Evolutionary conservation across 1,140 invertebrate species (phyloP).

Genomic region (Zaprionus lachaisei): DNA sequence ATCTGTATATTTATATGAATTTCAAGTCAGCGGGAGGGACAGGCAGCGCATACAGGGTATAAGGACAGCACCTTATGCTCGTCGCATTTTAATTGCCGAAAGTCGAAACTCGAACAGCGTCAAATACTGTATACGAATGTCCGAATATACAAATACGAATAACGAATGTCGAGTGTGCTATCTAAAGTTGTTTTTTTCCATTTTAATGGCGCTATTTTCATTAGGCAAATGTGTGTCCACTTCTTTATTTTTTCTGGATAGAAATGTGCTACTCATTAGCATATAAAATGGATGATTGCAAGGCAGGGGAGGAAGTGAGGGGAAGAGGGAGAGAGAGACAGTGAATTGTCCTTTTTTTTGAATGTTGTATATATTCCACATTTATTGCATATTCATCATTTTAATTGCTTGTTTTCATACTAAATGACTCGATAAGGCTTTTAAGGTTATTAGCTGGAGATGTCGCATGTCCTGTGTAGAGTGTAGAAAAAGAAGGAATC

Average conservation of each 20-base stretch:
- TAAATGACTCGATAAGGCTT: slow-evolving; percentile 83
- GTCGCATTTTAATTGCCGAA: slow-evolving; percentile 76
- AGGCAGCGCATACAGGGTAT: background rate
- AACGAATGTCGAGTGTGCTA: slow-evolving; percentile 77
- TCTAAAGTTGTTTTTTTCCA: slow-evolving; percentile 83
- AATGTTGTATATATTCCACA: slow-evolving; percentile 54
- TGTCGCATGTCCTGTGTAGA: slow-evolving; percentile 36
- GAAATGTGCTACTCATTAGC: slow-evolving; percentile 73
- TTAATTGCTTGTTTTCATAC: slow-evolving; percentile 82
- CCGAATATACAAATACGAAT: background rate
- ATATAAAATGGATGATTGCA: slow-evolving; percentile 69
- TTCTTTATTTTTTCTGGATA: slow-evolving; percentile 57
- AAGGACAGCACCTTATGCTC: slow-evolving; percentile 63
- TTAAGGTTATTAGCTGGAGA: slow-evolving; percentile 67
- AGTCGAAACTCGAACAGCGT: slow-evolving; percentile 38
- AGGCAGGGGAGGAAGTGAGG: background rate
- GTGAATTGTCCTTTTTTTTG: slow-evolving; percentile 57
- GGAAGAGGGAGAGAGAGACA: background rate
- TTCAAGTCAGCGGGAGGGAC: slow-evolving; percentile 45
- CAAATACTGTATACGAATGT: background rate
- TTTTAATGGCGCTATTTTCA: slow-evolving; percentile 84
- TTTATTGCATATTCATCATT: slow-evolving; percentile 84
- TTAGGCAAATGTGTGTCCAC: slow-evolving; percentile 81
- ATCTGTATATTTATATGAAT: slow-evolving; percentile 14
- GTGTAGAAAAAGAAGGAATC: background rate